A percentile compares a stretch with the other conserved stretches of the same genome.
phyloP scores from a whole-genome alignment of 2,888 invertebrate species.

The Arrhopalites spinosus region DNA sequence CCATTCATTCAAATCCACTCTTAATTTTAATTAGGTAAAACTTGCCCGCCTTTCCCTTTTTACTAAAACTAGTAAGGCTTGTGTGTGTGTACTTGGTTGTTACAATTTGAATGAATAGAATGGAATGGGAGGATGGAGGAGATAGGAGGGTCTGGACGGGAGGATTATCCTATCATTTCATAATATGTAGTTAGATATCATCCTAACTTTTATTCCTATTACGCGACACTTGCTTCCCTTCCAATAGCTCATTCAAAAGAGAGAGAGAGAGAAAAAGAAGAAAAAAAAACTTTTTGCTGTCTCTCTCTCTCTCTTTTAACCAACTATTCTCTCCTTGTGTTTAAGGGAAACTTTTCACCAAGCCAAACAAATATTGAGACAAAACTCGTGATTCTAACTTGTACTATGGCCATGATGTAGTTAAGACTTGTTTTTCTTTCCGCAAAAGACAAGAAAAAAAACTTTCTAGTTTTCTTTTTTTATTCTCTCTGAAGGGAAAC shows the following conservation, averaged over 20 bases:
- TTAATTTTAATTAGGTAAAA: constrained; percentile 35
- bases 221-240: constrained; percentile 30
- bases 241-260: constrained; percentile 24
- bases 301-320: constrained; percentile 25
- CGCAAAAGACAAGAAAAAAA: too few species aligned
- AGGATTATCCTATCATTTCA: constrained; percentile 16
- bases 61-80: too few species aligned
- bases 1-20: constrained; percentile 34
- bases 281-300: constrained; percentile 25
- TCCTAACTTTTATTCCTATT: constrained; percentile 32
- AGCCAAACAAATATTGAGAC: constrained; percentile 36
- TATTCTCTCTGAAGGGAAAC: too few species aligned
- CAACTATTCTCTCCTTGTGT: constrained; percentile 29
- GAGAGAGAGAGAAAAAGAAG: neutral
- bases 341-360: constrained; percentile 34
- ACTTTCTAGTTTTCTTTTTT: too few species aligned
- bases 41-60: constrained; percentile 8
- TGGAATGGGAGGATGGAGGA: neutral
- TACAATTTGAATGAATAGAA: neutral
- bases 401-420: neutral
- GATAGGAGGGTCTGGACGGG: neutral
- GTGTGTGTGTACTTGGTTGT: neutral
- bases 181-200: constrained; percentile 4
- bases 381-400: constrained; percentile 26
- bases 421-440: too few species aligned